A percentile compares a stretch with the other conserved stretches of the same genome.
phyloP scores from a whole-genome alignment of 2,113 vertebrate species.

The Barbus barbus region DNA sequence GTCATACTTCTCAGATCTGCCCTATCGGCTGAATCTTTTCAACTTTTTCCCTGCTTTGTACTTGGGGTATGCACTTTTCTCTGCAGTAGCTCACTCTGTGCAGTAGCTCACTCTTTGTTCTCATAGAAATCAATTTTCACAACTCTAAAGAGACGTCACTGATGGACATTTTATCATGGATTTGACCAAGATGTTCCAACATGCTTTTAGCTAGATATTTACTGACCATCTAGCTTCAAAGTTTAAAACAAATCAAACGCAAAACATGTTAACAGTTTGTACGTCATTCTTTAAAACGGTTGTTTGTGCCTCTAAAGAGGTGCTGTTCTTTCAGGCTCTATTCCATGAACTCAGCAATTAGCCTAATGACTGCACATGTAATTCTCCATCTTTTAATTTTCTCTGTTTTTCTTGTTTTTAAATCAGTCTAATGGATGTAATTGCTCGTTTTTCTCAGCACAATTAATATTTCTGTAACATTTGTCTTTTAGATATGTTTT shows the following conservation, averaged over 20 bases:
- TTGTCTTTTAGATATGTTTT: conserved; percentile 7
- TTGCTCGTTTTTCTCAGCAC: conserved; percentile 9
- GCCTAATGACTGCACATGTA: conserved; percentile 24
- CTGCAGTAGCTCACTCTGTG: too few species aligned
- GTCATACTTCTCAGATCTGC: neutral
- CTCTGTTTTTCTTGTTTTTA: conserved; percentile 21
- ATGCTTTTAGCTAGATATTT: conserved; percentile 18
- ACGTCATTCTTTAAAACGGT: conserved; percentile 26
- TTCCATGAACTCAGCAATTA: conserved; percentile 25
- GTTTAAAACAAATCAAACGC: conserved; percentile 17
- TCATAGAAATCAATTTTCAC: neutral
- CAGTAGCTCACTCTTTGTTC: too few species aligned
- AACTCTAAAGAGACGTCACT: neutral
- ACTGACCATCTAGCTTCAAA: neutral
- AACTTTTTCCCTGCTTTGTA: neutral
- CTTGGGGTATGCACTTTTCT: too few species aligned
- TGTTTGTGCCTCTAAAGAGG: neutral
- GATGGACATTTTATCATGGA: neutral
- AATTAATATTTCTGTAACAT: conserved; percentile 12
- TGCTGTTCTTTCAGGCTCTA: neutral
- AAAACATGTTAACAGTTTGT: neutral
- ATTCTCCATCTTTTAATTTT: neutral
- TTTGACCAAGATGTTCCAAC: neutral
- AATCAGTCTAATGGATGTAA: conserved; percentile 35
- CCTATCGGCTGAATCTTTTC: neutral